Conservation (phyloP, 2,113 vertebrate genomes). For the Clarias gariepinus region DNA sequence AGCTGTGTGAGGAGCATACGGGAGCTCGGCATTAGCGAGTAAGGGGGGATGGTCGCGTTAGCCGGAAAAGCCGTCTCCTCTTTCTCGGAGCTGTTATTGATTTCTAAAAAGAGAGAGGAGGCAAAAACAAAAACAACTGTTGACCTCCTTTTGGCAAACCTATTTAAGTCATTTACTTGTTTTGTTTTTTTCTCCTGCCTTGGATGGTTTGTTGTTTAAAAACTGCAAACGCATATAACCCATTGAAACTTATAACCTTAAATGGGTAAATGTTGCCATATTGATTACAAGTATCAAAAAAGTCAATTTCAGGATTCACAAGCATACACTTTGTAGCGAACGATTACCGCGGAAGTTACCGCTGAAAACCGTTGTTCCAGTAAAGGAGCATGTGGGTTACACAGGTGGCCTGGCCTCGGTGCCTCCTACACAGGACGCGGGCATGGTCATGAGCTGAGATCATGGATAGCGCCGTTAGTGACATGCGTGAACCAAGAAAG, state of each 20-base stretch:
- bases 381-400: slow-evolving; percentile 28
- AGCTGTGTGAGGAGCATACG: slow-evolving; percentile 5
- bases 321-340: background rate
- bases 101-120: background rate
- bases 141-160: background rate
- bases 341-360: background rate
- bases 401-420: slow-evolving; percentile 34
- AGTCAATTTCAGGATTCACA: background rate
- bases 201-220: background rate
- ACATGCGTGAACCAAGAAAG: slow-evolving; percentile 11
- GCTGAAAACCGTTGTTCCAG: background rate
- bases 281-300: background rate
- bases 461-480: slow-evolving; percentile 10
- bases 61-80: background rate
- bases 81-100: background rate
- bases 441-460: slow-evolving; percentile 24
- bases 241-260: background rate
- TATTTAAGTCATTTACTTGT: background rate
- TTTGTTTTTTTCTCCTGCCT: background rate
- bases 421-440: slow-evolving; percentile 24
- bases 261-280: background rate
- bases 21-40: background rate
- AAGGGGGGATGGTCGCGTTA: background rate
- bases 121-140: background rate
- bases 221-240: background rate